phyloP scores from a whole-genome alignment of 1,140 invertebrate genomes.

The Meteorus sp. region DNA sequence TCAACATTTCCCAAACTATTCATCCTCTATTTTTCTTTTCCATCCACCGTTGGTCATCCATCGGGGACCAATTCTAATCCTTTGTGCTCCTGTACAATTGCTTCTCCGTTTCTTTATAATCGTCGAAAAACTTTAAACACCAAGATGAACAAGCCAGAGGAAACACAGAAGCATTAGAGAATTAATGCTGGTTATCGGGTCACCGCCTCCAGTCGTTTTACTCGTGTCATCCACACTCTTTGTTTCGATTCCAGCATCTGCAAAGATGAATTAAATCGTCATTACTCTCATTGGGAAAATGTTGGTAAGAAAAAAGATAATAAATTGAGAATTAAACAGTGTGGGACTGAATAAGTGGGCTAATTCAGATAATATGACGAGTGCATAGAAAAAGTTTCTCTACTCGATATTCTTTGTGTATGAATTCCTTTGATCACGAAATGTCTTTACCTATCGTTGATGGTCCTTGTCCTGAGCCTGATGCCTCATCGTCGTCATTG shows the following conservation, averaged over 20 bases:
- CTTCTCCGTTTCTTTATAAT: background rate
- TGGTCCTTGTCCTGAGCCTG: conserved; percentile 55
- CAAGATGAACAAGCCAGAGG: conserved; percentile 10
- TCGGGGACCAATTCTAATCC: background rate
- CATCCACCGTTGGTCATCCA: background rate
- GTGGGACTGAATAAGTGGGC: too few relatives aligned
- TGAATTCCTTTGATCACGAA: too few relatives aligned
- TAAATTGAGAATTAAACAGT: too few relatives aligned
- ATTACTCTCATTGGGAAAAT: too few relatives aligned
- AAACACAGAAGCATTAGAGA: conserved; percentile 7
- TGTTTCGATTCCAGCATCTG: conserved; percentile 6
- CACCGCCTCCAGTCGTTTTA: background rate
- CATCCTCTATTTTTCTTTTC: background rate
- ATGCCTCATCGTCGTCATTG: conserved; percentile 47
- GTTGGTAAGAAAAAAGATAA: too few relatives aligned
- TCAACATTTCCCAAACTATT: background rate
- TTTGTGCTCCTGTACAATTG: conserved; percentile 14
- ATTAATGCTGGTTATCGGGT: background rate
- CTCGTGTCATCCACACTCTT: background rate
- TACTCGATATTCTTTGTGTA: too few relatives aligned
- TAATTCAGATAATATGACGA: too few relatives aligned
- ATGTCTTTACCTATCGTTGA: conserved; percentile 31
- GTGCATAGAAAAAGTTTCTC: too few relatives aligned
- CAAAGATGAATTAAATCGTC: too few relatives aligned
- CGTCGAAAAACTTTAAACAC: conserved; percentile 18